Percentiles rank a stretch among this genome's conserved stretches.
These are phyloP conservation scores for Andrena dorsata DNA, from an alignment of 2,888 invertebrate genomes.

Conservation along the genomic window DNA sequence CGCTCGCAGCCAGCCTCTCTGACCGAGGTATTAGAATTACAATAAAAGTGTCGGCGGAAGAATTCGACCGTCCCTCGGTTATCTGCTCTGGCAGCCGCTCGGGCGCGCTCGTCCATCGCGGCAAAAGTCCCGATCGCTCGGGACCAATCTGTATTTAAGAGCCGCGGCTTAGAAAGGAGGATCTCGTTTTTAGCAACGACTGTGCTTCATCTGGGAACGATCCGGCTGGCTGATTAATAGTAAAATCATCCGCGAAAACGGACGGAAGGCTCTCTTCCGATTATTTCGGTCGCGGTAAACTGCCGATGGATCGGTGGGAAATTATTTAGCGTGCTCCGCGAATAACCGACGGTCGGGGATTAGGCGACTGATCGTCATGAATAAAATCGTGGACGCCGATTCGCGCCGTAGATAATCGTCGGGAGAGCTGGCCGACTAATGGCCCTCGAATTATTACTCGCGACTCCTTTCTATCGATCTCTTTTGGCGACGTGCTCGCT, in stretches of 20 bases:
- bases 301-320: slow-evolving; percentile 39
- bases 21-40: slow-evolving; percentile 35
- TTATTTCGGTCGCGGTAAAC: slow-evolving; percentile 34
- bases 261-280: not conserved
- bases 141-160: no score
- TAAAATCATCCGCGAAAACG: not conserved
- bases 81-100: slow-evolving; percentile 3
- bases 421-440: not conserved
- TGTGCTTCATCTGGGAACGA: not conserved
- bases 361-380: slow-evolving; percentile 43
- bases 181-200: not conserved
- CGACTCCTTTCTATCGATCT: no score
- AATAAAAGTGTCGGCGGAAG: slow-evolving; percentile 26
- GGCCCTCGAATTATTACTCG: no score
- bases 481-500: no score
- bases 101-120: not conserved
- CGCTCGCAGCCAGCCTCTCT: slow-evolving; percentile 12
- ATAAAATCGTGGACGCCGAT: slow-evolving; percentile 38
- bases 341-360: slow-evolving; percentile 38
- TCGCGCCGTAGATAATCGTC: slow-evolving; percentile 4
- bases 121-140: no score
- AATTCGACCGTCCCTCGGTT: slow-evolving; percentile 6
- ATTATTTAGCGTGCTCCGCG: slow-evolving; percentile 43
- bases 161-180: no score
- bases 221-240: slow-evolving; percentile 2